phyloP scores from a whole-genome alignment of 2,797 vertebrate genomes.

The Borostomias antarcticus region DNA sequence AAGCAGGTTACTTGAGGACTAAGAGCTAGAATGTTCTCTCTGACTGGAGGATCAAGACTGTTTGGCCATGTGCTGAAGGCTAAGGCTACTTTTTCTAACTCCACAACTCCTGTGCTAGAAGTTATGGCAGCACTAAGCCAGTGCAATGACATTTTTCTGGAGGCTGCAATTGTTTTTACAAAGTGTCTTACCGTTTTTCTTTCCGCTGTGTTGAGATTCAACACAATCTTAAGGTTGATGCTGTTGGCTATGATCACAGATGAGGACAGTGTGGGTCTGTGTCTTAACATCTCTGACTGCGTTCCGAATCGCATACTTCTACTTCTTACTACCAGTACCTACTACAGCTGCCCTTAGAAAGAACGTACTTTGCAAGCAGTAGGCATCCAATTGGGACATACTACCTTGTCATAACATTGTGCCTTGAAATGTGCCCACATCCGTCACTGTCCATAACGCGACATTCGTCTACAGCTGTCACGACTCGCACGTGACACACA shows the following conservation, averaged over 20 bases:
- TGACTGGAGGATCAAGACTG: slow-evolving; percentile 20
- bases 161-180: slow-evolving; percentile 44
- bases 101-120: slow-evolving; percentile 34
- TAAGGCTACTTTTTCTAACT: slow-evolving; percentile 14
- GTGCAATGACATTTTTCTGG: slow-evolving; percentile 52
- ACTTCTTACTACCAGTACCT: no score
- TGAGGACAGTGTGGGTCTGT: neutral
- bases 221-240: slow-evolving; percentile 33
- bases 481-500: no score
- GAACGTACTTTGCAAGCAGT: no score
- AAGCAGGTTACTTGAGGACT: neutral
- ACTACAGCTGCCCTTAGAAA: no score
- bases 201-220: slow-evolving; percentile 52
- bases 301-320: no score
- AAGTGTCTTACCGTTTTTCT: slow-evolving; percentile 39
- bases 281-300: neutral
- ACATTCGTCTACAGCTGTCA: no score
- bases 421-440: no score
- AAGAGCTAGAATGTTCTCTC: slow-evolving; percentile 3
- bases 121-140: slow-evolving; percentile 24
- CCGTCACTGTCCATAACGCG: no score
- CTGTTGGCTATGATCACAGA: slow-evolving; percentile 28
- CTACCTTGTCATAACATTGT: no score
- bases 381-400: no score
- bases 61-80: slow-evolving; percentile 13